Evolutionary conservation across 2,888 invertebrate genomes (phyloP).

Genomic region (Apoda limacodes): DNA sequence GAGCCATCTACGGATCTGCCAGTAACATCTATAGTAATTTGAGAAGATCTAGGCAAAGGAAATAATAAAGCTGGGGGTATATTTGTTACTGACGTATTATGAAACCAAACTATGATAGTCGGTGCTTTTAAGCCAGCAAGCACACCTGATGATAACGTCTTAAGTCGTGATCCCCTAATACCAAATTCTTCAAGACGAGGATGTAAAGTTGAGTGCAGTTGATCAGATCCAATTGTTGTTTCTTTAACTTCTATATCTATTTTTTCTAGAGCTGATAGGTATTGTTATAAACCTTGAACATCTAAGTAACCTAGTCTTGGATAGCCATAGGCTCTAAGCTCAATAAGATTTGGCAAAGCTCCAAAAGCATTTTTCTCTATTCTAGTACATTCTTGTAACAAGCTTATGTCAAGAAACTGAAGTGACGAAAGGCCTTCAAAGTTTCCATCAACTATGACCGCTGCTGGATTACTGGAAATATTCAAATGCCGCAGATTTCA

Average conservation of each 20-base stretch:
- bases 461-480: conserved; percentile 87
- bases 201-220: conserved; percentile 82
- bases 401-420: conserved; percentile 73
- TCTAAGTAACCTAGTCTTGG: conserved; percentile 87
- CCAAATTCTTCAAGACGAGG: conserved; percentile 81
- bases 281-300: conserved; percentile 84
- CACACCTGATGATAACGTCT: conserved; percentile 84
- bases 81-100: conserved; percentile 82
- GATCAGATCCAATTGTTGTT: conserved; percentile 82
- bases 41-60: conserved; percentile 88
- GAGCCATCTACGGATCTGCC: conserved; percentile 86
- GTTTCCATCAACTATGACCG: conserved; percentile 79
- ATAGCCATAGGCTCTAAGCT: conserved; percentile 78
- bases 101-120: conserved; percentile 77
- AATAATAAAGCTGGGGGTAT: conserved; percentile 87
- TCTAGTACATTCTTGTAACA: conserved; percentile 76
- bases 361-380: conserved; percentile 88
- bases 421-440: conserved; percentile 78
- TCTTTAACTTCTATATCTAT: conserved; percentile 91
- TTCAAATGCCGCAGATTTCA: conserved; percentile 80
- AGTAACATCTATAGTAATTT: conserved; percentile 80
- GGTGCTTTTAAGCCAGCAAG: conserved; percentile 84
- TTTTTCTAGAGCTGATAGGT: conserved; percentile 78
- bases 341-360: conserved; percentile 75
- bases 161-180: conserved; percentile 79